Percentiles rank a stretch among this genome's conserved stretches.
phyloP scores from a whole-genome alignment of 1,140 invertebrate genomes.

The Trichonephila clavipes region DNA sequence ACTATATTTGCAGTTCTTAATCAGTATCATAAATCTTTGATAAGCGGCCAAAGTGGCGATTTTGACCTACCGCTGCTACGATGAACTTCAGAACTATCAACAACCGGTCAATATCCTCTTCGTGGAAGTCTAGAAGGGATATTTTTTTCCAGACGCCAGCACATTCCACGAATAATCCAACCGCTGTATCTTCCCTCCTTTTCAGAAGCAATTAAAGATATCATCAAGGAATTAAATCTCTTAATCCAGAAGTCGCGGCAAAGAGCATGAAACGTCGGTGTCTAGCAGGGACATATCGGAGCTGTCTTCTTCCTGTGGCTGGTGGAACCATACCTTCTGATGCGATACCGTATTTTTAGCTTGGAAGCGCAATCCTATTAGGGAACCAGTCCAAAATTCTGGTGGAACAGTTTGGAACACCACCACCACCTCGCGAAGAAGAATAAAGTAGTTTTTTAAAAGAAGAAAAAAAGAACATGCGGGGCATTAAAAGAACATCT shows the following conservation, averaged over 20 bases:
- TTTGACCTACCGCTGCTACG: background rate
- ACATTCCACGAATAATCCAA: conserved; percentile 7
- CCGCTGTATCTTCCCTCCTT: background rate
- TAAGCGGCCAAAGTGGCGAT: background rate
- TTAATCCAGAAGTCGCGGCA: background rate
- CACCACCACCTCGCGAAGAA: background rate
- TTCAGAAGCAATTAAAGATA: background rate
- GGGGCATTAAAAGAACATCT: conserved; percentile 59
- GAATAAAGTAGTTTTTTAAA: background rate
- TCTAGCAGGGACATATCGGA: background rate
- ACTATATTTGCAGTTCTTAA: too few species aligned
- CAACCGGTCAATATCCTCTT: background rate
- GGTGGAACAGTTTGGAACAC: conserved; percentile 67
- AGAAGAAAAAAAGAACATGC: background rate
- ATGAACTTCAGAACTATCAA: background rate
- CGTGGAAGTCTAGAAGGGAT: background rate
- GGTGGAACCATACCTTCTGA: conserved; percentile 16
- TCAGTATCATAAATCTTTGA: too few species aligned
- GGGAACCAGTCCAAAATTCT: conserved; percentile 64
- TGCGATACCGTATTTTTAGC: conserved; percentile 69
- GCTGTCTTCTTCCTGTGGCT: background rate
- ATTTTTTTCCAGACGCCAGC: background rate
- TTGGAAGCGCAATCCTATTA: conserved; percentile 15
- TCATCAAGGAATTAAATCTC: background rate
- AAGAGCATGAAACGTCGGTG: background rate